These are phyloP conservation scores for Hydriomena furcata DNA, from an alignment of 2,888 invertebrate genomes.

Conservation along the genomic window DNA sequence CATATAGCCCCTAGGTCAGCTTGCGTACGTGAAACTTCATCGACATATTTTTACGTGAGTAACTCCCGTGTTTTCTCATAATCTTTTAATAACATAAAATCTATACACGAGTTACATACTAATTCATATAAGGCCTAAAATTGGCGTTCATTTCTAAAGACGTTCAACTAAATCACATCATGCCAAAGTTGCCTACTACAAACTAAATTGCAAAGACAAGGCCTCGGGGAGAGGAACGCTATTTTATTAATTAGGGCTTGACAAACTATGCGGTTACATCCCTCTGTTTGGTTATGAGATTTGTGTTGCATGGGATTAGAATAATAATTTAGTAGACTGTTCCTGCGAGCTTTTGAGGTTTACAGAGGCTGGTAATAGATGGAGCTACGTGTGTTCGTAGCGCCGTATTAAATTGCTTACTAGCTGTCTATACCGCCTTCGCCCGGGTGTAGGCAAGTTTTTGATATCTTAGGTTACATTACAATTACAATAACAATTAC, in stretches of 20 bases:
- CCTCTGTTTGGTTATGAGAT: conserved; percentile 36
- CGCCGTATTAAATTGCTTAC: no score
- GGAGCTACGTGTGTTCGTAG: conserved; percentile 8
- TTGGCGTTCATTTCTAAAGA: conserved; percentile 5
- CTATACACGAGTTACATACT: no score
- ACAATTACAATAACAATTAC: no score
- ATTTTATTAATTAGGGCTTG: conserved; percentile 43
- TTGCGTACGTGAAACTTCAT: no score
- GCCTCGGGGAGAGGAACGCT: conserved; percentile 23
- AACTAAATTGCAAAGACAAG: conserved; percentile 22
- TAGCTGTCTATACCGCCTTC: no score
- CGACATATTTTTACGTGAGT: no score
- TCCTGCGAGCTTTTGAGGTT: conserved; percentile 8
- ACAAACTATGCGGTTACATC: conserved; percentile 39
- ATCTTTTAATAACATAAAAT: no score
- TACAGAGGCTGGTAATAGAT: conserved; percentile 19
- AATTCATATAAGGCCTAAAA: no score
- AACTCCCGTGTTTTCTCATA: no score
- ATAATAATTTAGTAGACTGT: conserved; percentile 21
- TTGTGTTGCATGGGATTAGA: conserved; percentile 23
- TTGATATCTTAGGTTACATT: no score
- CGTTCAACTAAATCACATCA: not conserved
- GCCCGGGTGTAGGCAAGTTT: no score
- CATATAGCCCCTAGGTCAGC: no score
- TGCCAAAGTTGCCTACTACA: conserved; percentile 4